Conservation (phyloP, 2,888 invertebrate species). For the Chalcosyrphus nemorum region DNA sequence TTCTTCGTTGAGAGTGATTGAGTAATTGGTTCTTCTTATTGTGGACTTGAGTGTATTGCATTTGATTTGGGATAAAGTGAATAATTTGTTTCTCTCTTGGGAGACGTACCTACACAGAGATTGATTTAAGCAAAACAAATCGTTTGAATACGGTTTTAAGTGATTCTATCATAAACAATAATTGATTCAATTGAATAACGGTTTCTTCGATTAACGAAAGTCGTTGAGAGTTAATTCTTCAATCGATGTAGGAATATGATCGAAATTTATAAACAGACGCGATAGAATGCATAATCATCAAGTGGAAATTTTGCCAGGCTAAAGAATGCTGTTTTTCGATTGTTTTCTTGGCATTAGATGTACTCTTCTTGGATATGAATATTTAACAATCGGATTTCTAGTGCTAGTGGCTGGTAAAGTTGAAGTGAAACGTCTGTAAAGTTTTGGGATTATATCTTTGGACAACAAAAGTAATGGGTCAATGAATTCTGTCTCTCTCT, state of each 20-base stretch:
- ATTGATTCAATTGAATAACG: slow-evolving; percentile 17
- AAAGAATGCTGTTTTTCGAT: too few species aligned
- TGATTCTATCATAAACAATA: not conserved
- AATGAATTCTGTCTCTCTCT: too few species aligned
- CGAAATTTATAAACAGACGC: too few species aligned
- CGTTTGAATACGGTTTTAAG: not conserved
- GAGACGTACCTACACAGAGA: not conserved
- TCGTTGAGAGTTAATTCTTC: not conserved
- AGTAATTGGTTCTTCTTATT: not conserved
- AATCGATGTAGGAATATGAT: not conserved
- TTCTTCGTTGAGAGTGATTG: not conserved
- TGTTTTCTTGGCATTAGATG: too few species aligned
- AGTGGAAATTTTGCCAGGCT: too few species aligned
- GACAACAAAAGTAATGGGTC: too few species aligned
- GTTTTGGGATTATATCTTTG: too few species aligned
- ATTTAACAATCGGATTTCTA: too few species aligned
- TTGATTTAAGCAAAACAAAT: not conserved
- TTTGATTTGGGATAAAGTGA: slow-evolving; percentile 4
- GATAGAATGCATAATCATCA: too few species aligned
- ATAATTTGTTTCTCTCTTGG: not conserved
- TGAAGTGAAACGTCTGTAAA: too few species aligned
- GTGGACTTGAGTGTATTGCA: not conserved
- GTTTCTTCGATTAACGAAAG: not conserved
- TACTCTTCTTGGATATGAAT: too few species aligned
- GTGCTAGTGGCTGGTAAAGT: too few species aligned